Evolutionary conservation across 2,888 invertebrate genomes (phyloP), one percentile per base, ranked within the genome.

Genomic region (Imbricaverruca yamaguchii): DNA sequence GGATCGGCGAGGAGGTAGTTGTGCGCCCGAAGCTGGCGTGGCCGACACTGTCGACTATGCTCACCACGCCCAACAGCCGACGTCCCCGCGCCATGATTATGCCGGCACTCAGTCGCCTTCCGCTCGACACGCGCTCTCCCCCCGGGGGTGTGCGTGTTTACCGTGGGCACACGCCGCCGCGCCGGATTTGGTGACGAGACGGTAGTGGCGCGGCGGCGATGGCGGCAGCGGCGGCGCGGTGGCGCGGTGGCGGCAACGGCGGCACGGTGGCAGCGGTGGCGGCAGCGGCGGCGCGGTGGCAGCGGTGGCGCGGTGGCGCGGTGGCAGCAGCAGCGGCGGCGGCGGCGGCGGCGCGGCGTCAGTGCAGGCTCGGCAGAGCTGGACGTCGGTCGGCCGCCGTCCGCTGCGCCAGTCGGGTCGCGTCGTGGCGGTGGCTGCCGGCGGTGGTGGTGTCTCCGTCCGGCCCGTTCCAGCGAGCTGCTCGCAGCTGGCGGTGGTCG

Each of bases 111-210:
- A 8, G 15, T 55, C 23, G 23, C 53, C 55, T 74, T 74, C 74
- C 74, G 74, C 53, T 18, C 21, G 55, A 55, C 74, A 74, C 55
- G 74, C 74, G 18, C 15, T 74, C 74, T 55, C 74, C 74, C 74
- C 74, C 74, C 55, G 55, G 55, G n/a, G 55, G 74, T 53, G 15
- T 53, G 10, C 74, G 55, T 74, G 55, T 74, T 74, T 74, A 53
- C 74, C 74, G 55, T 11, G 55, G 18, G 74, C 74, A 74, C 74
- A 55, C 53, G 74, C 74, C 74, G 65, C 69, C 59, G 59, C 39
- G 39, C 39, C 39, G 39, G 39, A 25, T 21, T 25, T 11, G 25
- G 25, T 23, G 12, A 25, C 39, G 69, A 69, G 25, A 39, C 23
- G 69, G 15, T 23, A 25, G 53, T 15, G 39, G 74, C 74, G 74